Conservation (phyloP, 2,797 vertebrate genomes). For the Bucorvus abyssinicus region DNA sequence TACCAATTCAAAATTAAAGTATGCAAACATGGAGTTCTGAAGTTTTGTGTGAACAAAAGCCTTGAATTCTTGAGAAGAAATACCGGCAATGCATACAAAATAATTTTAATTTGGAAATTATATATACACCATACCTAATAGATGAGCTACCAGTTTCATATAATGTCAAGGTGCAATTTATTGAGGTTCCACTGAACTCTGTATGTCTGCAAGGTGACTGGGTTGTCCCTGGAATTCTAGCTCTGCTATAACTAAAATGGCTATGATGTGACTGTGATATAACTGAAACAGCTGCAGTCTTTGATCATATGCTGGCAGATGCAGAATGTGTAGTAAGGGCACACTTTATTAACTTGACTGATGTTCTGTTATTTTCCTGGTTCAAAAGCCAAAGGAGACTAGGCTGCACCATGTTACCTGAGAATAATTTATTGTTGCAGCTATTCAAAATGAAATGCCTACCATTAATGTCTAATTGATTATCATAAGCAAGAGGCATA, state of each 20-base stretch:
- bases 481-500: neutral
- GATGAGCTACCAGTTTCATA: neutral
- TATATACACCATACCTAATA: neutral
- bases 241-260: neutral
- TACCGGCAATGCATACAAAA: neutral
- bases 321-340: conserved; percentile 21
- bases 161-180: neutral
- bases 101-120: neutral
- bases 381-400: conserved; percentile 37
- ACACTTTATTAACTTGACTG: conserved; percentile 66
- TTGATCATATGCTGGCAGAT: conserved; percentile 49
- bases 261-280: conserved; percentile 20
- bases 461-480: conserved; percentile 40
- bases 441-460: conserved; percentile 32
- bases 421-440: conserved; percentile 20
- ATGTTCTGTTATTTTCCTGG: conserved; percentile 54
- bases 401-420: neutral
- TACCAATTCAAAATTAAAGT: neutral
- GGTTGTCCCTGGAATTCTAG: neutral
- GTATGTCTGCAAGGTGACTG: neutral
- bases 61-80: neutral
- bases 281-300: conserved; percentile 41
- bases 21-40: neutral
- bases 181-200: neutral
- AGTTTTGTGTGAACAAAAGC: neutral